A percentile compares a stretch with the other conserved stretches of the same genome.
Evolutionary conservation across 2,797 vertebrate species (phyloP).

Genomic region (Smutsia gigantea): DNA sequence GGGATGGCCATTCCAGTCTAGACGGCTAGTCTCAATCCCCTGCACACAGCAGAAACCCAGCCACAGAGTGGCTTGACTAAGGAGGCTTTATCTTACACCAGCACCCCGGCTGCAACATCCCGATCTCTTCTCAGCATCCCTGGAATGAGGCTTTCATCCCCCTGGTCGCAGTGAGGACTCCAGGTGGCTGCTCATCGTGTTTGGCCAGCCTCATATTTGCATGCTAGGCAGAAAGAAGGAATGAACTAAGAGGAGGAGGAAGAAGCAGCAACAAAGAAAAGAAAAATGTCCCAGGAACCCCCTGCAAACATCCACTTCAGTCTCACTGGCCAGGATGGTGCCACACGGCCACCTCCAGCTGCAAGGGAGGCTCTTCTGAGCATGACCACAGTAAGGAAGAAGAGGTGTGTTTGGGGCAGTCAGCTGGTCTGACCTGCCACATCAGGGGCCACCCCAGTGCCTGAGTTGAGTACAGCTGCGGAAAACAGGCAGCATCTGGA

Average conservation of each 20-base stretch:
- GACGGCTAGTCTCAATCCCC: not conserved
- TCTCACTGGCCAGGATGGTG: not conserved
- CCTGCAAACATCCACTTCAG: not conserved
- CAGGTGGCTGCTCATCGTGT: not conserved
- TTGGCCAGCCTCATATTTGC: not conserved
- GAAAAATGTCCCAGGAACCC: not conserved
- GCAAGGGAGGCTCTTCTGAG: not conserved
- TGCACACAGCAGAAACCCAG: not conserved
- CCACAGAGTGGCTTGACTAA: not conserved
- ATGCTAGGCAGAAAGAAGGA: not conserved
- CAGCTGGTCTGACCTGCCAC: not conserved
- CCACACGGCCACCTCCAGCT: not conserved
- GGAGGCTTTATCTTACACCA: not conserved
- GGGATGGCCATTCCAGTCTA: accelerated
- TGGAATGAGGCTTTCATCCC: not conserved
- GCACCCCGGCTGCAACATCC: not conserved
- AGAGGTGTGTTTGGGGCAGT: not conserved
- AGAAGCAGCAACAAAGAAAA: not conserved
- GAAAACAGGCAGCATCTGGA: not conserved
- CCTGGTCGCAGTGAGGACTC: not conserved
- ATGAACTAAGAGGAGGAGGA: not conserved
- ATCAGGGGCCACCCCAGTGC: not conserved
- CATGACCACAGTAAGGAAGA: not conserved
- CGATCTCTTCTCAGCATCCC: not conserved
- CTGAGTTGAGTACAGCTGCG: not conserved